Percentiles rank a stretch among this genome's conserved stretches.
phyloP scores from a whole-genome alignment of 2,888 invertebrate species.

The Oscheius onirici region DNA sequence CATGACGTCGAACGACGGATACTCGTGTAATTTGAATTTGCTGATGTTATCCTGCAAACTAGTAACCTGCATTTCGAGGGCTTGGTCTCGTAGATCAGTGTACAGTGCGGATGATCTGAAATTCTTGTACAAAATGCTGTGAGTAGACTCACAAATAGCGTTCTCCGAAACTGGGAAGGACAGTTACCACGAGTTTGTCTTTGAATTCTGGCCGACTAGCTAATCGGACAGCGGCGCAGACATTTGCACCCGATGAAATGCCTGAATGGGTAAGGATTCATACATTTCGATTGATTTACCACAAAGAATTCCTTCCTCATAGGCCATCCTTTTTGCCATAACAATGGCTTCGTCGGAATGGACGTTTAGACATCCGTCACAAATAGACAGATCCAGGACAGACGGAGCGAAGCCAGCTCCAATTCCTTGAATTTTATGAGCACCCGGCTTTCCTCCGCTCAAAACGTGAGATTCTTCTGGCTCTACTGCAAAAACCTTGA shows the following conservation, averaged over 20 bases:
- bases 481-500: conserved; percentile 65
- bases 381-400: conserved; percentile 58
- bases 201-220: conserved; percentile 62
- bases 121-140: not conserved
- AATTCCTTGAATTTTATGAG: conserved; percentile 70
- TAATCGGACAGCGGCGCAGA: conserved; percentile 60
- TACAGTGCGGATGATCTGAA: conserved; percentile 64
- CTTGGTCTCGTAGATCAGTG: conserved; percentile 60
- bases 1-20: conserved; percentile 31
- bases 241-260: conserved; percentile 69
- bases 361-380: conserved; percentile 61
- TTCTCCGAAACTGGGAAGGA: conserved; percentile 68
- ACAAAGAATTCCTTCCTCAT: conserved; percentile 63
- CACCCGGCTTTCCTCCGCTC: conserved; percentile 58
- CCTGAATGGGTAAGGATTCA: no score
- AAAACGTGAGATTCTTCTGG: conserved; percentile 67
- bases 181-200: conserved; percentile 68
- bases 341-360: conserved; percentile 63
- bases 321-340: conserved; percentile 61
- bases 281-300: no score
- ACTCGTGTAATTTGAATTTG: conserved; percentile 59
- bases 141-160: conserved; percentile 61
- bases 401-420: conserved; percentile 68
- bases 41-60: conserved; percentile 59
- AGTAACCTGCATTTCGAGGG: conserved; percentile 56